A percentile compares a stretch with the other conserved stretches of the same genome.
Evolutionary conservation across 2,797 vertebrate genomes (phyloP).

Genomic region (Neostethus bicornis): DNA sequence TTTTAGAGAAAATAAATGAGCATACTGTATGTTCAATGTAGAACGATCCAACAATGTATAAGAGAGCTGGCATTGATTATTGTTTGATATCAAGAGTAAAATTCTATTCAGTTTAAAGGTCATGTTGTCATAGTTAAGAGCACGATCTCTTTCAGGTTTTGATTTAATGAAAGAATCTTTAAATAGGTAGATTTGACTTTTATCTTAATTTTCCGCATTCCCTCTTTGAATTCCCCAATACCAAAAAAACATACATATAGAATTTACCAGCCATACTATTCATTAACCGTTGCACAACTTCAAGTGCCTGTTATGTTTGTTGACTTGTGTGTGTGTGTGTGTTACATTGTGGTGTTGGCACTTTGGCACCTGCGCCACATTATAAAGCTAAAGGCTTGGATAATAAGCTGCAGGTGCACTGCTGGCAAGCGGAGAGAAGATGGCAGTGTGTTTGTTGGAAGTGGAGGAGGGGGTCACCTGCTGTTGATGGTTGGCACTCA

Average conservation of each 20-base stretch:
- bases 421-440: constrained; percentile 67
- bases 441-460: constrained; percentile 27
- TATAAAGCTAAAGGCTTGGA: constrained; percentile 80
- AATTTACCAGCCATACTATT: constrained; percentile 53
- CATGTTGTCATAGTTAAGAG: neutral
- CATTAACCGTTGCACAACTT: constrained; percentile 73
- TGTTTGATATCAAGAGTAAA: neutral
- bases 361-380: constrained; percentile 87
- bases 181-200: constrained; percentile 9
- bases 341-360: constrained; percentile 62
- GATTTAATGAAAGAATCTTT: neutral
- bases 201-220: constrained; percentile 33
- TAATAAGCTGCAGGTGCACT: constrained; percentile 90
- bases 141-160: neutral
- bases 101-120: neutral
- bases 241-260: constrained; percentile 47
- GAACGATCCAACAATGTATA: neutral
- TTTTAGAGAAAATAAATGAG: neutral
- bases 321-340: constrained; percentile 53
- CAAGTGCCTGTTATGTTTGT: constrained; percentile 56
- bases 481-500: constrained; percentile 70
- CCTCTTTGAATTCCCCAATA: constrained; percentile 47
- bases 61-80: neutral
- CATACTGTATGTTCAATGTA: neutral
- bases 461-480: constrained; percentile 57